Evolutionary conservation across 2,797 vertebrate species (phyloP), one percentile per base, ranked within the genome.

Genomic region (Danio aesculapii): DNA sequence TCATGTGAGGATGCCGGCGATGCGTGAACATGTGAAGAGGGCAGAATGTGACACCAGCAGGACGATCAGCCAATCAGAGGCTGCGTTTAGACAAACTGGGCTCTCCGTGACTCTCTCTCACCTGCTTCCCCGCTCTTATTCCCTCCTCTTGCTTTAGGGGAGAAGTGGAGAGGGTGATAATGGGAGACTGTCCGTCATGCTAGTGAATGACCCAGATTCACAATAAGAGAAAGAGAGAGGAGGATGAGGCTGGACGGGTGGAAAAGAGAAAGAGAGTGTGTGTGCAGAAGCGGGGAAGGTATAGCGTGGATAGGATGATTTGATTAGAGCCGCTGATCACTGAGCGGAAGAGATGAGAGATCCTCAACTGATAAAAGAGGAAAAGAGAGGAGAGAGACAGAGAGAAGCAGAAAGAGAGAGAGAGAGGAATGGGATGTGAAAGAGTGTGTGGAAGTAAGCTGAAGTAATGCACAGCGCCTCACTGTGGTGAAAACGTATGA

Each of bases 121-220:
- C 77, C 59, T 80, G 61, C 19, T 75, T 69, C 55, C 9, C 17
- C 39, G 47, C 69, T 78, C 47, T 75, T 44, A 50, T 85, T 86
- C 77, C 83, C 13, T 85, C 72, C 85, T 89, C 88, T 91, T 63
- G 90, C 87, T 89, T 86, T 74, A 85, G 89, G 83, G 81, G 86
- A 89, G 88, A 46, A 63, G 43, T 44, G 61, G 44, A 77, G 62
- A 67, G 87, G 84, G 86, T 82, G 88, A 92, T 92, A 92, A 93
- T 91, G 90, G 90, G 85, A 85, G 88, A 72, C 88, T 90, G 92
- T 92, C 90, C 70, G 81, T 93, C 92, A 92, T 87, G 90, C 50
- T 89, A 85, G 88, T 84, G 76, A 21, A 88, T 94, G 92, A 94
- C 93, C 93, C 88, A 93, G 88, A 92, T 93, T 90, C 82, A 53